phyloP scores from a whole-genome alignment of 2,888 invertebrate species.

The Cerastis rubricosa region DNA sequence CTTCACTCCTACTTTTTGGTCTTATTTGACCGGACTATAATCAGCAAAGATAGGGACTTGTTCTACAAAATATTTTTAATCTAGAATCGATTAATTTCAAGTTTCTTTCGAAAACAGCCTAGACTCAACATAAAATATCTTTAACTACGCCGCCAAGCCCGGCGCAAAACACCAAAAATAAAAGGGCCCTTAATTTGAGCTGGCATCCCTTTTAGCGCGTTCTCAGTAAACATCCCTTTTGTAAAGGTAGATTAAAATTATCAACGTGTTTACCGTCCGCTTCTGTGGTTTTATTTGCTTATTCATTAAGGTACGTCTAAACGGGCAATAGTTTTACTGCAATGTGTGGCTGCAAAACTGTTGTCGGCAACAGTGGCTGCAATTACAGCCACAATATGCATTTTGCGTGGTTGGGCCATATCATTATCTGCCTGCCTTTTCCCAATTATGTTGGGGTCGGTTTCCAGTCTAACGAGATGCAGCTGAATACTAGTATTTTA shows the following conservation, averaged over 20 bases:
- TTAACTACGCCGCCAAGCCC: conserved; percentile 42
- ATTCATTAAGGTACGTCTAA: conserved; percentile 50
- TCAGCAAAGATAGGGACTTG: too few relatives aligned
- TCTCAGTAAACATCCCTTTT: conserved; percentile 76
- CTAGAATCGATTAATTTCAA: too few relatives aligned
- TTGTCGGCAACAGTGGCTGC: background rate
- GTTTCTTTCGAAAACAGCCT: background rate
- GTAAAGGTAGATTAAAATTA: conserved; percentile 79
- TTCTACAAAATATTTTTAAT: too few relatives aligned
- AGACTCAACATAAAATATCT: conserved; percentile 6
- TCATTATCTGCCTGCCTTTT: background rate
- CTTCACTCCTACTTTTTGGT: too few relatives aligned
- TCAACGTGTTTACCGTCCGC: conserved; percentile 75
- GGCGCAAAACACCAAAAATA: conserved; percentile 69
- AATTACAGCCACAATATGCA: background rate
- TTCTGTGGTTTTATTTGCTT: conserved; percentile 74
- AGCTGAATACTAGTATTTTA: background rate
- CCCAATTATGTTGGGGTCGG: background rate
- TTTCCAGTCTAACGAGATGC: background rate
- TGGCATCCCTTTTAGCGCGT: conserved; percentile 79
- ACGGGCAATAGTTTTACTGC: background rate
- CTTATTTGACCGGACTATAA: too few relatives aligned
- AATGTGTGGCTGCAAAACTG: background rate
- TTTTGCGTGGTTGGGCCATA: too few relatives aligned
- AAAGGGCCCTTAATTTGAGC: conserved; percentile 76